Conservation (phyloP, 2,797 vertebrate genomes). For the Cyprinodon diabolis region DNA sequence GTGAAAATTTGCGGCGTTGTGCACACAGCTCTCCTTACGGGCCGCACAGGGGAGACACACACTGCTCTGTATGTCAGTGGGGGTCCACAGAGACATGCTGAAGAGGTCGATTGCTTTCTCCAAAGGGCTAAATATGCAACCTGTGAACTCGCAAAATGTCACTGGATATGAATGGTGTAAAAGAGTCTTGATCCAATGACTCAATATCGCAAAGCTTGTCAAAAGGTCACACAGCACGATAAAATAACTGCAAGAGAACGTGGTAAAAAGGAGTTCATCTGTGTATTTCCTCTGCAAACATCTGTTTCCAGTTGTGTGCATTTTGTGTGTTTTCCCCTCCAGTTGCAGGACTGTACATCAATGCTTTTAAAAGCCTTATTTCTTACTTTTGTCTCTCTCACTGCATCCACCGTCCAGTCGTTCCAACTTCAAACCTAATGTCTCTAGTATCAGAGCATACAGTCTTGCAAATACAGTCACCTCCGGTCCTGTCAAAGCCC, state of each 20-base stretch:
- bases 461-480: constrained; percentile 41
- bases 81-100: constrained; percentile 47
- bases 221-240: constrained; percentile 32
- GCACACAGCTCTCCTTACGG: constrained; percentile 35
- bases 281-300: not conserved
- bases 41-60: constrained; percentile 19
- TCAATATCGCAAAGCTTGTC: constrained; percentile 51
- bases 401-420: not conserved
- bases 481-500: constrained; percentile 61
- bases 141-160: constrained; percentile 59
- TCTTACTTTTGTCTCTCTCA: not conserved
- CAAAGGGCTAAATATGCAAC: constrained; percentile 43
- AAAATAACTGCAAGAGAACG: constrained; percentile 9
- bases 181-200: constrained; percentile 61
- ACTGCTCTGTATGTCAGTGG: constrained; percentile 22
- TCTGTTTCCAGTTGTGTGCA: not conserved
- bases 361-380: not conserved
- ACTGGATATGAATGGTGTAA: constrained; percentile 62
- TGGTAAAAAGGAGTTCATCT: not conserved
- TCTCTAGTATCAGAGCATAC: not conserved
- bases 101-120: constrained; percentile 61
- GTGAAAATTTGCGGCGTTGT: constrained; percentile 32
- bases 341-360: not conserved
- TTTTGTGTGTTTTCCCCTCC: not conserved
- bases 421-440: not conserved